Evolutionary conservation across 2,113 vertebrate genomes (phyloP), one percentile per base, ranked within the genome.

Genomic region (Alexandromys fortis): DNA sequence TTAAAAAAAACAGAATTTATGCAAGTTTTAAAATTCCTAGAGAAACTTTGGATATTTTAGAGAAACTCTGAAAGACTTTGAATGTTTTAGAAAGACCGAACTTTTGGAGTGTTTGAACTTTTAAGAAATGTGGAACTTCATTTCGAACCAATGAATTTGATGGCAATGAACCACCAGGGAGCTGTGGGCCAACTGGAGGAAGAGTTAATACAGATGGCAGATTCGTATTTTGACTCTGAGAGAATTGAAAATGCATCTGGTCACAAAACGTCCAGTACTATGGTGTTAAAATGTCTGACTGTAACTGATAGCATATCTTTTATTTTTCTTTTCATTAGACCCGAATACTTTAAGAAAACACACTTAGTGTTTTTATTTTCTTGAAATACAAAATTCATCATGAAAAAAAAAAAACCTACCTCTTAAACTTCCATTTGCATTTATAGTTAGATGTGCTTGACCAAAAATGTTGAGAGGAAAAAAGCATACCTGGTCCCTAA

Each of bases 111-210:
- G 35, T 72, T n/a, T n/a, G 35, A 72, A 72, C 35, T n/a, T 72
- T 72, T 72, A 72, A n/a, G 68, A 72, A 72, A 35, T n/a, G 35
- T 72, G 14, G 67, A 58, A 5, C 55, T 97, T 99, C 99, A 8
- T 99, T 99, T 98, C 98, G 99, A 90, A 99, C 99, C 97, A 99
- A 99, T 92, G 99, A 99, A 97, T 99, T 99, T 95, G 99, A 99
- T 97, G 99, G 99, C 98, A 99, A 99, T 17, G 99, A 99, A 93
- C 99, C 99, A 67, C 99, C 99, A 0, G 99, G 99, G 95, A 99
- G 99, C 94, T 99, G 99, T 79, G 99, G 99, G 28, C 99, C 99
- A 21, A 99, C 99, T 68, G 99, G 98, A 81, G 98, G 99, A 89
- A 99, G 99, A 81, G 99, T 99, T 98, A 99, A 99, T 96, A 99